A percentile compares a stretch with the other conserved stretches of the same genome.
Conservation (phyloP, 1,140 invertebrate genomes). For the Rhysida immarginata region DNA sequence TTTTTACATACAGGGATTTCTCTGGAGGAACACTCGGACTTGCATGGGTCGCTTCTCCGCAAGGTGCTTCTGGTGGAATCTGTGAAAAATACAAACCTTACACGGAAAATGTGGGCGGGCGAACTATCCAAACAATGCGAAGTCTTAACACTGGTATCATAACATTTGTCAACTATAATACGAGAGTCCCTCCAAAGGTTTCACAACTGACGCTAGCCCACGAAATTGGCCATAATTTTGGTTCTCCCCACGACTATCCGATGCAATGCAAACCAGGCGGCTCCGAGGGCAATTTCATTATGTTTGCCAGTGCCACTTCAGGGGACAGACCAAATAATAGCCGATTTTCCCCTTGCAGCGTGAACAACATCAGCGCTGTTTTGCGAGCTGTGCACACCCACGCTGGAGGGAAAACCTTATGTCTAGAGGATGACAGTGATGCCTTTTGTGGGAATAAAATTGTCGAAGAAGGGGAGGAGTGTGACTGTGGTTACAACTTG, state of each 20-base stretch:
- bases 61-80: conserved; percentile 75
- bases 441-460: conserved; percentile 99
- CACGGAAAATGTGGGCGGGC: conserved; percentile 81
- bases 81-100: conserved; percentile 97
- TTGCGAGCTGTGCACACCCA: conserved; percentile 58
- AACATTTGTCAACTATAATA: conserved; percentile 98
- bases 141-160: conserved; percentile 98
- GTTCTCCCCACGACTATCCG: conserved; percentile 95
- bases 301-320: conserved; percentile 91
- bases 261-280: conserved; percentile 78
- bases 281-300: conserved; percentile 77
- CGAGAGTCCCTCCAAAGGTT: conserved; percentile 85
- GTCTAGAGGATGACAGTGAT: too few species aligned
- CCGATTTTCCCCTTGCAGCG: conserved; percentile 81
- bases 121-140: conserved; percentile 81
- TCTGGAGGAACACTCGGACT: conserved; percentile 89
- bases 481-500: conserved; percentile 94
- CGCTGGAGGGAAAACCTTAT: too few species aligned
- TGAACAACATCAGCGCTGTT: conserved; percentile 88
- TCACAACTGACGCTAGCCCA: conserved; percentile 95
- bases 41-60: conserved; percentile 94
- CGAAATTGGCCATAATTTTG: conserved; percentile 99
- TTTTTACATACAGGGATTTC: conserved; percentile 95
- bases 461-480: conserved; percentile 92
- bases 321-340: conserved; percentile 88